These are phyloP conservation scores for Proctacanthus coquilletti DNA, from an alignment of 1,140 invertebrate species.

Conservation along the genomic window DNA sequence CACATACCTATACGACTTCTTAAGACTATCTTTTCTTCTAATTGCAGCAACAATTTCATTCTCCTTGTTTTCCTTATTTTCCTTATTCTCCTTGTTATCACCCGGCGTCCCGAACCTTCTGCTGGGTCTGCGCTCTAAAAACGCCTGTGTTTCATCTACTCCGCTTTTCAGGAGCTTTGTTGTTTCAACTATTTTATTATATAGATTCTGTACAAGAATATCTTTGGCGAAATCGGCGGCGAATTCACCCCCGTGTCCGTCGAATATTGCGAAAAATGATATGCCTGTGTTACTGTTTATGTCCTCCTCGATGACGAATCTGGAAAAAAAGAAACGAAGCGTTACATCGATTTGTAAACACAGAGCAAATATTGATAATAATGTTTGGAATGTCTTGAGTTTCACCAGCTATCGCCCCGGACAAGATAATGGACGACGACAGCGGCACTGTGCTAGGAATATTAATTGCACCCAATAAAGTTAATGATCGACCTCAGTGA, in stretches of 20 bases:
- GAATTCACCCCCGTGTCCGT: constrained; percentile 91
- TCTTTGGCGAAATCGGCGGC: constrained; percentile 81
- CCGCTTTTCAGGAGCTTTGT: constrained; percentile 41
- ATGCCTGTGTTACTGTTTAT: constrained; percentile 53
- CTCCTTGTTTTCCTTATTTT: constrained; percentile 16
- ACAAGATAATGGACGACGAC: too few relatives aligned
- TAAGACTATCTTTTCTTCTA: constrained; percentile 18
- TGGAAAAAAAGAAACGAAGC: constrained; percentile 6
- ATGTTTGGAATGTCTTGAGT: too few relatives aligned
- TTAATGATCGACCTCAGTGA: too few relatives aligned
- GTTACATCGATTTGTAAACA: too few relatives aligned
- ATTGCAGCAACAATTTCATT: constrained; percentile 12
- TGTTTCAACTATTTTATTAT: constrained; percentile 54
- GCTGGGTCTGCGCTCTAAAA: constrained; percentile 1
- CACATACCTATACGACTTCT: constrained; percentile 19
- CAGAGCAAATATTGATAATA: too few relatives aligned
- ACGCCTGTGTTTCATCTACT: neutral
- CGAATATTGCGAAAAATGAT: constrained; percentile 81
- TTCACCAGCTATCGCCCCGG: too few relatives aligned
- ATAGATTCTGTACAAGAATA: constrained; percentile 59
- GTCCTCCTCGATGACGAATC: constrained; percentile 63
- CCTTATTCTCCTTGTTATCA: constrained; percentile 12
- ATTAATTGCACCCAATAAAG: too few relatives aligned
- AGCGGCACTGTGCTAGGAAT: too few relatives aligned
- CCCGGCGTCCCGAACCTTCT: constrained; percentile 12